These are phyloP conservation scores for Folsomia manolachei DNA, from an alignment of 2,888 invertebrate genomes.

Conservation along the genomic window DNA sequence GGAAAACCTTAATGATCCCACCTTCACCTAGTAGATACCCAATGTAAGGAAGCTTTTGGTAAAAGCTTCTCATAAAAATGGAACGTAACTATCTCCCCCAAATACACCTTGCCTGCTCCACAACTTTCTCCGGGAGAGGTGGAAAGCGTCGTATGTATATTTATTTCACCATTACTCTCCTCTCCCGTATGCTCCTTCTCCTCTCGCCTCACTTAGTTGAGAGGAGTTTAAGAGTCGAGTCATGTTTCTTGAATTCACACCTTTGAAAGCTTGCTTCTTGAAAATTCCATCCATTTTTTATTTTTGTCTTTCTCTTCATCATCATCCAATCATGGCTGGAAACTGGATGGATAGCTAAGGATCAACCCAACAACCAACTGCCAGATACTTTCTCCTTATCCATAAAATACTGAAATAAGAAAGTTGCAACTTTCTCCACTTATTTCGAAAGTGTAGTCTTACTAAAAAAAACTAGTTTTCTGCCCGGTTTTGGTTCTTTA, in stretches of 20 bases:
- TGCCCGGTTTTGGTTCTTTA: neutral
- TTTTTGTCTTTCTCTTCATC: neutral
- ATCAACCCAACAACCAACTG: too few species aligned
- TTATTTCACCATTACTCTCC: neutral
- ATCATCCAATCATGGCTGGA: neutral
- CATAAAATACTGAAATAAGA: too few species aligned
- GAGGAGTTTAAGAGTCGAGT: conserved; percentile 1
- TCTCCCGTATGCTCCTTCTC: neutral
- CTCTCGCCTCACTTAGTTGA: neutral
- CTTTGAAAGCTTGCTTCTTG: neutral
- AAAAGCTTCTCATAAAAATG: neutral
- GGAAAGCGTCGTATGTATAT: neutral
- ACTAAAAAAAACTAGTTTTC: neutral
- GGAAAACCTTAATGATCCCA: neutral
- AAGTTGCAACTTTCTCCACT: too few species aligned
- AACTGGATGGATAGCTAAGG: neutral
- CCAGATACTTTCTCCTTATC: too few species aligned
- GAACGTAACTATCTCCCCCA: neutral
- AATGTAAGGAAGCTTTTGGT: neutral
- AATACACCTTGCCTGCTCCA: too few species aligned
- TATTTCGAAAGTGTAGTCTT: neutral
- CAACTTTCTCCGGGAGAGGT: neutral
- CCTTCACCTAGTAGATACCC: neutral
- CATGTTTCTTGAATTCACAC: conserved; percentile 10
- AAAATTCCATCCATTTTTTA: conserved; percentile 13